A percentile compares a stretch with the other conserved stretches of the same genome.
Conservation (phyloP, 2,113 vertebrate species). For the Scartelaos histophorus region DNA sequence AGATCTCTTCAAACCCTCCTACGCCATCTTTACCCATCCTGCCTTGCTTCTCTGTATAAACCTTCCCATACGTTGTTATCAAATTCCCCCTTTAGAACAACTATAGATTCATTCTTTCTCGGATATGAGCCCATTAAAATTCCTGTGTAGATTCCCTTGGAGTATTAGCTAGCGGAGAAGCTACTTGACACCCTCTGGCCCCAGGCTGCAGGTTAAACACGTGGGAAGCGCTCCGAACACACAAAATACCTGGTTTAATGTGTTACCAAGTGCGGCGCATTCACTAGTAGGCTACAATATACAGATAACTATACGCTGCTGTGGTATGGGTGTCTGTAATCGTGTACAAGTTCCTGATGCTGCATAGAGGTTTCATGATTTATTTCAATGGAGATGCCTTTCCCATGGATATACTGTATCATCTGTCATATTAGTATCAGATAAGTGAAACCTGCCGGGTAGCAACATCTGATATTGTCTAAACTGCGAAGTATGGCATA, state of each 20-base stretch:
- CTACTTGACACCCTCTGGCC: constrained; percentile 15
- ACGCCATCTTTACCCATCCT: constrained; percentile 17
- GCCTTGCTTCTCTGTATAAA: background rate
- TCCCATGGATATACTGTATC: constrained; percentile 7
- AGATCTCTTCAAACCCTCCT: constrained; percentile 38
- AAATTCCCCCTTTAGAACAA: background rate
- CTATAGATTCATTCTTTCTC: background rate
- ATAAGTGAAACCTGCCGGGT: constrained; percentile 1
- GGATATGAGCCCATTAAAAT: constrained; percentile 3
- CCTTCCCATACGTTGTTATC: background rate
- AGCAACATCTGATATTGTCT: constrained; percentile 9
- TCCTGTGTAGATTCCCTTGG: constrained; percentile 14
- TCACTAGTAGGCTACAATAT: background rate
- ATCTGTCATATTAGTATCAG: background rate
- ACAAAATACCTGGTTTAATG: constrained; percentile 12
- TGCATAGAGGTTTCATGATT: background rate
- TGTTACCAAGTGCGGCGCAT: constrained; percentile 13
- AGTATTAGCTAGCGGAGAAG: background rate
- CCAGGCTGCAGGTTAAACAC: constrained; percentile 17
- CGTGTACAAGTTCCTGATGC: background rate
- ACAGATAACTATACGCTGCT: background rate
- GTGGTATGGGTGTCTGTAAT: background rate
- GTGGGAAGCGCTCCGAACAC: constrained; percentile 3
- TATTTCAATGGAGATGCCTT: background rate
- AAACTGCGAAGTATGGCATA: background rate